Conservation (phyloP, 2,888 invertebrate genomes). For the Polylopha cassiicola region DNA sequence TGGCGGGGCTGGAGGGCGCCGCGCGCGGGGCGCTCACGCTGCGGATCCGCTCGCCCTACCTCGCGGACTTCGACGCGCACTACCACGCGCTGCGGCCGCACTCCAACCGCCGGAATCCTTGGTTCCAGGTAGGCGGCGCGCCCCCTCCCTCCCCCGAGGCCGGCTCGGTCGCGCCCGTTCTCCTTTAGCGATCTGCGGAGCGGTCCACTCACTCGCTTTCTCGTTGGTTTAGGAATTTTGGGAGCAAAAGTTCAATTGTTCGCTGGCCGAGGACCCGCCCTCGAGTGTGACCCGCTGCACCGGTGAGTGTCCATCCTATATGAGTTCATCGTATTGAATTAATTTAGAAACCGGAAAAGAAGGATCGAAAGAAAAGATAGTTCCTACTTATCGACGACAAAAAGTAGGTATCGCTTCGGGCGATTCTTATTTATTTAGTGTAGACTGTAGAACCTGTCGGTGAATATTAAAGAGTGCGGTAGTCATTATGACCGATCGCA, state of each 20-base stretch:
- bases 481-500: constrained; percentile 30
- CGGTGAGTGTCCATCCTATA: too few species aligned
- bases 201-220: too few species aligned
- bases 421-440: too few species aligned
- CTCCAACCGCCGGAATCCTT: constrained; percentile 82
- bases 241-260: constrained; percentile 83
- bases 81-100: constrained; percentile 81
- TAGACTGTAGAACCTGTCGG: too few species aligned
- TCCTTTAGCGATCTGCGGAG: too few species aligned
- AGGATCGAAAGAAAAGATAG: too few species aligned
- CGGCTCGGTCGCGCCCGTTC: background rate
- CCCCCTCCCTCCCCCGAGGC: background rate
- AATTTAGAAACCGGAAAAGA: too few species aligned
- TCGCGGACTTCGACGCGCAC: constrained; percentile 79
- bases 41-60: constrained; percentile 84
- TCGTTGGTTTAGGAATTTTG: constrained; percentile 84
- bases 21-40: constrained; percentile 85
- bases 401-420: too few species aligned
- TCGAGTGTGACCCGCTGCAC: constrained; percentile 28
- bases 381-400: too few species aligned
- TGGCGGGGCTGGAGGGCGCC: constrained; percentile 79
- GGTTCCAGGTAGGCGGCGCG: constrained; percentile 72
- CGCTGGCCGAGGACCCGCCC: constrained; percentile 39
- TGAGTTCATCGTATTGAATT: too few species aligned
- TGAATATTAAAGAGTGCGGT: background rate